These are phyloP conservation scores for Rhinichthys klamathensis DNA, from an alignment of 2,113 vertebrate genomes.

Conservation along the genomic window DNA sequence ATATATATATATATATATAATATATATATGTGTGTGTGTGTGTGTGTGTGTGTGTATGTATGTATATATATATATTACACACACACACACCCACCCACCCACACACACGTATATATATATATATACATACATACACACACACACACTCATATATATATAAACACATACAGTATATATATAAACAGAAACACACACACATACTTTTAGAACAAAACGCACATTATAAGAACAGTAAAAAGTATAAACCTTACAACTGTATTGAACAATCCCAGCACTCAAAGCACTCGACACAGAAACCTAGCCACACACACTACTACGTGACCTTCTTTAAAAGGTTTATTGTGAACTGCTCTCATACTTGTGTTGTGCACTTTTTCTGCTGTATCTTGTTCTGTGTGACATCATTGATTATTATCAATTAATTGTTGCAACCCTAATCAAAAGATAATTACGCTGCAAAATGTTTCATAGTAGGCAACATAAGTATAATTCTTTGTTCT, in stretches of 20 bases:
- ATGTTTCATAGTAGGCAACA: neutral
- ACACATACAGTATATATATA: too few species aligned
- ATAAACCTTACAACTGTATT: neutral
- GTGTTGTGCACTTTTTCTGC: neutral
- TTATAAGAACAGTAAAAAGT: neutral
- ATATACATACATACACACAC: too few species aligned
- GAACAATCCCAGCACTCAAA: neutral
- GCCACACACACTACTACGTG: neutral
- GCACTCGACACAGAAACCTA: neutral
- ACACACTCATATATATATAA: too few species aligned
- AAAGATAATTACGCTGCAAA: neutral
- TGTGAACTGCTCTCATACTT: neutral
- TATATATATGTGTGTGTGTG: too few species aligned
- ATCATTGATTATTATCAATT: neutral
- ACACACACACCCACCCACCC: too few species aligned
- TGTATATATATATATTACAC: too few species aligned
- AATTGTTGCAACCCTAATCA: neutral
- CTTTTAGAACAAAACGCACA: neutral
- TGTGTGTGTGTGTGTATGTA: too few species aligned
- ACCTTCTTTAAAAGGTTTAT: neutral
- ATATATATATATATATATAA: too few species aligned
- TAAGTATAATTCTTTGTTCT: neutral
- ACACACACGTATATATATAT: too few species aligned
- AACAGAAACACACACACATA: neutral
- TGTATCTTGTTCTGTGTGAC: neutral